Evolutionary conservation across 2,888 invertebrate species (phyloP).

Genomic region (Globia sparganii): DNA sequence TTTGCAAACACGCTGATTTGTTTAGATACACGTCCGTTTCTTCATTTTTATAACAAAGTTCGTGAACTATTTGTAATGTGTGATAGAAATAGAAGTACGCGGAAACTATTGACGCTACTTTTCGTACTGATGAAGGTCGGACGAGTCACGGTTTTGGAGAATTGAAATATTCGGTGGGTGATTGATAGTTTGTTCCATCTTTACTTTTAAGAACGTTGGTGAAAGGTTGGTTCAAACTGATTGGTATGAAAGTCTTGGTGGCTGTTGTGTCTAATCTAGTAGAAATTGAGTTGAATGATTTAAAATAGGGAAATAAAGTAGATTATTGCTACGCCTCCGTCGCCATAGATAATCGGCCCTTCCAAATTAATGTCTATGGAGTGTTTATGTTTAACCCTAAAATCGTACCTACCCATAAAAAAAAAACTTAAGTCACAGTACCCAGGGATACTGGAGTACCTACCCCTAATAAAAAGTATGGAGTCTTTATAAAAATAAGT

Average conservation of each 20-base stretch:
- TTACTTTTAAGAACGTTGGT: constrained; percentile 10
- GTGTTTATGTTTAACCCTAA: neutral
- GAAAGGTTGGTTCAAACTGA: neutral
- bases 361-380: neutral
- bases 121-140: constrained; percentile 32
- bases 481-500: neutral
- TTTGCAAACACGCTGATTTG: constrained; percentile 63
- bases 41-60: constrained; percentile 66
- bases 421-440: neutral
- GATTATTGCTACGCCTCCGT: neutral
- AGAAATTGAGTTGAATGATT: neutral
- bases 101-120: constrained; percentile 40
- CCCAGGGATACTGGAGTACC: neutral
- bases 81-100: constrained; percentile 46
- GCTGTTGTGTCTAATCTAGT: too few species aligned
- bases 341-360: neutral
- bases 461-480: neutral
- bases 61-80: constrained; percentile 45
- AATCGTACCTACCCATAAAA: neutral
- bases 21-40: constrained; percentile 65
- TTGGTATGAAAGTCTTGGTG: neutral
- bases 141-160: constrained; percentile 8
- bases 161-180: constrained; percentile 23
- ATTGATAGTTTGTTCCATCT: constrained; percentile 11
- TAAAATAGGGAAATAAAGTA: too few species aligned